A percentile compares a stretch with the other conserved stretches of the same genome.
Conservation (phyloP, 2,888 invertebrate genomes). For the Agelastica alni region DNA sequence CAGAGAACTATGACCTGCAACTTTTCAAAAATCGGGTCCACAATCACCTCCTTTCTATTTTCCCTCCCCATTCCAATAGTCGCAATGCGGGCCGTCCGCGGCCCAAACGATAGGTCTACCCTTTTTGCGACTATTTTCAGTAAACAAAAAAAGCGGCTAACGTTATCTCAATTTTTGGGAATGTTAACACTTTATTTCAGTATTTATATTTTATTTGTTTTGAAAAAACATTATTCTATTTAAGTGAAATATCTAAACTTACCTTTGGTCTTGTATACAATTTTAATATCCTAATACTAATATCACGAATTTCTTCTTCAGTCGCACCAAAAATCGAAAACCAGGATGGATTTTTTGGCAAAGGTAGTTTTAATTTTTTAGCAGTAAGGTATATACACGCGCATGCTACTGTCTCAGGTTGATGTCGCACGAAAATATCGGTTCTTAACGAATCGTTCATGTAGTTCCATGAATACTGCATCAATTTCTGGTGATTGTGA, state of each 20-base stretch:
- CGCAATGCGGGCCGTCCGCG: too few relatives aligned
- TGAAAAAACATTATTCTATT: too few relatives aligned
- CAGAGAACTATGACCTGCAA: too few relatives aligned
- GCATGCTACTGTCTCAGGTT: slow-evolving; percentile 97
- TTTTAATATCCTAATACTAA: slow-evolving; percentile 79
- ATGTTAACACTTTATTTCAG: too few relatives aligned
- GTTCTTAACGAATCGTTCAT: slow-evolving; percentile 99
- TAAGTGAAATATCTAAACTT: slow-evolving; percentile 46
- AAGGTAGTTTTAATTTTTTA: slow-evolving; percentile 79
- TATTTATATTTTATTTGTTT: too few relatives aligned
- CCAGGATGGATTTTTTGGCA: slow-evolving; percentile 91
- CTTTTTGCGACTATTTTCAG: too few relatives aligned
- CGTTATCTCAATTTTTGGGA: too few relatives aligned
- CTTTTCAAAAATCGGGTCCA: too few relatives aligned
- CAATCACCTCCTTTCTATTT: too few relatives aligned
- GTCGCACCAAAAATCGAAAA: slow-evolving; percentile 83
- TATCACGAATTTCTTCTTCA: slow-evolving; percentile 82
- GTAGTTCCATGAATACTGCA: slow-evolving; percentile 99
- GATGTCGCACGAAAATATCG: slow-evolving; percentile 93
- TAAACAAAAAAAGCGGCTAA: too few relatives aligned
- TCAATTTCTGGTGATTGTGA: slow-evolving; percentile 83
- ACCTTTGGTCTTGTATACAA: slow-evolving; percentile 85
- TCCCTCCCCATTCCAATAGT: too few relatives aligned
- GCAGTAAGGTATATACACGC: slow-evolving; percentile 98
- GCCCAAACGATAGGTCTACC: too few relatives aligned